phyloP scores from a whole-genome alignment of 2,113 vertebrate species.

The Acinonyx jubatus region DNA sequence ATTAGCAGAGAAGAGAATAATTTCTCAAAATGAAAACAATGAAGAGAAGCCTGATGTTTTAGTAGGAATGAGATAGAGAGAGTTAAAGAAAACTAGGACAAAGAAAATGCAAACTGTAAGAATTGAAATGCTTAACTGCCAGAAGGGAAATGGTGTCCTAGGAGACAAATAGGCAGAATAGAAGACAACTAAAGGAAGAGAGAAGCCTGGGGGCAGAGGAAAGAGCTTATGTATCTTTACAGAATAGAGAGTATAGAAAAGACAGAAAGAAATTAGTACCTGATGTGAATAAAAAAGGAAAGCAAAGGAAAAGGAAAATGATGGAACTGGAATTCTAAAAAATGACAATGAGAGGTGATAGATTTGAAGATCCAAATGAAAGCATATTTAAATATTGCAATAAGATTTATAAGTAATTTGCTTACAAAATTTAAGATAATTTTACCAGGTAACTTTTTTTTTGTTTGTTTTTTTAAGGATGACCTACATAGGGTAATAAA shows the following conservation, averaged over 20 bases:
- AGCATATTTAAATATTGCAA: background rate
- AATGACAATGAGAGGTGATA: background rate
- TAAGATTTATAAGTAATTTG: background rate
- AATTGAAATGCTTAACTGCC: background rate
- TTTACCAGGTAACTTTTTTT: background rate
- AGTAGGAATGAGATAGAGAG: background rate
- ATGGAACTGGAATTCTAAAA: background rate
- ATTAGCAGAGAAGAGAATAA: background rate
- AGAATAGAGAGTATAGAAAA: background rate
- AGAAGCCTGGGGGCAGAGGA: background rate
- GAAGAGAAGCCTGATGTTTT: background rate
- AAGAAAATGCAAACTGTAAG: background rate
- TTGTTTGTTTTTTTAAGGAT: background rate
- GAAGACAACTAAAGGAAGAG: background rate
- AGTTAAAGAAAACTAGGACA: constrained; percentile 39
- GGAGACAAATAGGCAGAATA: background rate
- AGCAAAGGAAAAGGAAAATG: background rate
- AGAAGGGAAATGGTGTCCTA: background rate
- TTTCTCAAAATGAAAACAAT: background rate
- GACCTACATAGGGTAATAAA: background rate
- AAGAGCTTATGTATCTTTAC: background rate
- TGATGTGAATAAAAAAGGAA: background rate
- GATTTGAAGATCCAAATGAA: background rate
- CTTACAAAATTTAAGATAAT: background rate
- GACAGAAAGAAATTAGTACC: constrained; percentile 15